phyloP scores from a whole-genome alignment of 2,888 invertebrate genomes.

The Orthosia gothica region DNA sequence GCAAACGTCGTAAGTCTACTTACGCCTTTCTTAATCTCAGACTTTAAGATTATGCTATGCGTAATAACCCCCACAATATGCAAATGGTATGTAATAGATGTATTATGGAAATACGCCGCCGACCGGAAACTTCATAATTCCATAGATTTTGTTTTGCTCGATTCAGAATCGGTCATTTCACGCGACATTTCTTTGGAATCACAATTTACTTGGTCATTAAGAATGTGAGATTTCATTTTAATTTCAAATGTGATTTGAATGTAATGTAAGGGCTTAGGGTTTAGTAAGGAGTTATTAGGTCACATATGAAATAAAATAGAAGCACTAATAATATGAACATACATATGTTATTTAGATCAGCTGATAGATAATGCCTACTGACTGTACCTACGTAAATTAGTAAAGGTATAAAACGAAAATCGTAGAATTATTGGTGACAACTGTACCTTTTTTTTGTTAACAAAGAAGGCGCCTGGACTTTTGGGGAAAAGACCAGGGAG shows the following conservation, averaged over 20 bases:
- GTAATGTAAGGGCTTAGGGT: slow-evolving; percentile 31
- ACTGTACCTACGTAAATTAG: too few relatives aligned
- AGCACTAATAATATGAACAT: slow-evolving; percentile 6
- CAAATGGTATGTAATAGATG: slow-evolving; percentile 71
- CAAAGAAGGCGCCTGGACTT: too few relatives aligned
- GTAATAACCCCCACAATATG: slow-evolving; percentile 69
- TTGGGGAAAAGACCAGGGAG: too few relatives aligned
- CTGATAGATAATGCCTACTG: not conserved
- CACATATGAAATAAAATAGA: slow-evolving; percentile 24
- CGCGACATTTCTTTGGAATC: slow-evolving; percentile 67
- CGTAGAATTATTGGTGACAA: too few relatives aligned
- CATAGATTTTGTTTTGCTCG: slow-evolving; percentile 73
- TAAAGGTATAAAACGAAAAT: not conserved
- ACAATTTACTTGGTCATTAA: slow-evolving; percentile 52
- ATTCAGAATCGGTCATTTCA: slow-evolving; percentile 63
- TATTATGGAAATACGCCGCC: slow-evolving; percentile 78
- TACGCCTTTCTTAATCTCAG: slow-evolving; percentile 38
- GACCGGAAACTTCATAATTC: slow-evolving; percentile 79
- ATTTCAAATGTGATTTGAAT: slow-evolving; percentile 53
- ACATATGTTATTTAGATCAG: slow-evolving; percentile 16
- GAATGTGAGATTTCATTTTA: slow-evolving; percentile 52
- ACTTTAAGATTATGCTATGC: slow-evolving; percentile 54
- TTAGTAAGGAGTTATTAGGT: slow-evolving; percentile 22
- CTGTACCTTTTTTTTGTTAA: too few relatives aligned
- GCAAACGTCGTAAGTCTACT: not conserved